These are phyloP conservation scores for Barbus barbus DNA, from an alignment of 2,113 vertebrate genomes.

Conservation along the genomic window DNA sequence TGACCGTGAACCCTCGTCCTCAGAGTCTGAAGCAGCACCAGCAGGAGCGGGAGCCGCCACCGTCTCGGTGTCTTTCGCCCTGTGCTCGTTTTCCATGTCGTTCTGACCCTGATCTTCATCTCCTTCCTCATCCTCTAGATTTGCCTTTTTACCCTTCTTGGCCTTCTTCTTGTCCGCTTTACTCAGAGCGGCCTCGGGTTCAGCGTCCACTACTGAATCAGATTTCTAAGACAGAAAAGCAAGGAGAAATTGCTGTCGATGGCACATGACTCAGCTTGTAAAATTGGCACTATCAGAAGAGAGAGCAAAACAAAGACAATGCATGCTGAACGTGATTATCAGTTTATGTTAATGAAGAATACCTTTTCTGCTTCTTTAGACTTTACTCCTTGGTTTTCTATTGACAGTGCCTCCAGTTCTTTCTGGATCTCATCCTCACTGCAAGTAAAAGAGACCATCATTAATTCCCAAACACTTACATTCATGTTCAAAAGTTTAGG, in stretches of 20 bases:
- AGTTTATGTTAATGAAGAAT: background rate
- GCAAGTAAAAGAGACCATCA: conserved; percentile 58
- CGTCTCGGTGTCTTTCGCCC: conserved; percentile 73
- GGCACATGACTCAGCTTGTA: background rate
- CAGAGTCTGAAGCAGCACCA: conserved; percentile 73
- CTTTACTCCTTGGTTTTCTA: conserved; percentile 85
- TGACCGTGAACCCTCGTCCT: conserved; percentile 73
- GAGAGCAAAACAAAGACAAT: background rate
- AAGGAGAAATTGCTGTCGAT: background rate
- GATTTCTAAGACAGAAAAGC: conserved; percentile 69
- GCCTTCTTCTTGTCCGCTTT: conserved; percentile 95
- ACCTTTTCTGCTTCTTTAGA: conserved; percentile 66
- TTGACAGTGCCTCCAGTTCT: conserved; percentile 90
- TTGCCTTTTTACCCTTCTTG: conserved; percentile 83
- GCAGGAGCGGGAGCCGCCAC: conserved; percentile 56
- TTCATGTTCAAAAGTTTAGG: too few relatives aligned
- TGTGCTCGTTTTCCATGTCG: conserved; percentile 69
- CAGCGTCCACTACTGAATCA: conserved; percentile 76
- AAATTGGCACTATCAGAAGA: background rate
- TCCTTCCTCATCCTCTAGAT: conserved; percentile 82
- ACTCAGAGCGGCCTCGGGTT: conserved; percentile 69
- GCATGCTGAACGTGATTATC: background rate
- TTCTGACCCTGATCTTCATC: conserved; percentile 62
- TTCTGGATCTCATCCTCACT: conserved; percentile 97
- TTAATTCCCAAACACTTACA: background rate